Percentiles rank a stretch among this genome's conserved stretches.
phyloP scores from a whole-genome alignment of 2,888 invertebrate species.

The Drosophila borborema region DNA sequence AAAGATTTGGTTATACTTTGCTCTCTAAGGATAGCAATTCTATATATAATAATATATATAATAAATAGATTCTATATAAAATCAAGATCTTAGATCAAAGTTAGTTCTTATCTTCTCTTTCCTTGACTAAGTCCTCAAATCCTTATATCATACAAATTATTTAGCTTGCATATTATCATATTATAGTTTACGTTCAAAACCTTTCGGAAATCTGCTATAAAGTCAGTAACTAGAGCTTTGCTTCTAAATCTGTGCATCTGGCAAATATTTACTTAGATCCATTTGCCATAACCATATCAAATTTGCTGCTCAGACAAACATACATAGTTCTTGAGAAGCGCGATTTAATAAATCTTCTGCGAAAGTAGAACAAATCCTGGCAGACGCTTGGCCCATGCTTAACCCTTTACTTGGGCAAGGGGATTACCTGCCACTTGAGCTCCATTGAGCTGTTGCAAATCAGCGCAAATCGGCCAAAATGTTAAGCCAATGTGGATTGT shows the following conservation, averaged over 20 bases:
- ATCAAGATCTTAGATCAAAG: background rate
- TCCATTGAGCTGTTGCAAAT: constrained; percentile 74
- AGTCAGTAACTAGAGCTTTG: constrained; percentile 31
- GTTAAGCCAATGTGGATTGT: constrained; percentile 57
- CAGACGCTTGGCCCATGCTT: constrained; percentile 46
- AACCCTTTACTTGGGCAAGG: constrained; percentile 60
- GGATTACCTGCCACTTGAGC: constrained; percentile 74
- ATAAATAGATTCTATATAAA: background rate
- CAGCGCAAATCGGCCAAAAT: constrained; percentile 53
- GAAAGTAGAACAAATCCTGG: constrained; percentile 67
- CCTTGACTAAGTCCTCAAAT: background rate
- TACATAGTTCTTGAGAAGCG: constrained; percentile 47
- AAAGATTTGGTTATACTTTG: background rate
- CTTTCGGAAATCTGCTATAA: background rate
- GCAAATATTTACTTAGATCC: constrained; percentile 49
- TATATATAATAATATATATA: background rate
- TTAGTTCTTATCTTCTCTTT: background rate
- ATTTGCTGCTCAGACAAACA: background rate
- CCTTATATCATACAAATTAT: background rate
- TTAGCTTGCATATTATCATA: background rate
- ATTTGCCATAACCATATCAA: constrained; percentile 20
- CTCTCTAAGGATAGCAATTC: background rate
- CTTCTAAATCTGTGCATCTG: background rate
- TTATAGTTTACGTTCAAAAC: background rate
- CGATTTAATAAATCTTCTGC: constrained; percentile 60